Evolutionary conservation across 2,797 vertebrate genomes (phyloP).

Genomic region (Oreochromis mossambicus): DNA sequence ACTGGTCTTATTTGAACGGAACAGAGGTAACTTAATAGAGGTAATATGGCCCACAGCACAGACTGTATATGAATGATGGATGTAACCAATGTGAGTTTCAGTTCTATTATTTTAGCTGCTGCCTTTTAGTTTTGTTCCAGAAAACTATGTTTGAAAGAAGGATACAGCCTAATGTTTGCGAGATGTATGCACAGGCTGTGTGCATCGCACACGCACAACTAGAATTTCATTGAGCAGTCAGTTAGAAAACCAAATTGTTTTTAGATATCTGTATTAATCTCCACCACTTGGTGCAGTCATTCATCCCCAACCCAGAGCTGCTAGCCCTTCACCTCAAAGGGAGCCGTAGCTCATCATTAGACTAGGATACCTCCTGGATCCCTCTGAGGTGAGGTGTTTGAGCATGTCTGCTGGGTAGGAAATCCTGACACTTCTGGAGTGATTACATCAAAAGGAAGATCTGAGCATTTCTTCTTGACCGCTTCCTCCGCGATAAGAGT

Average conservation of each 20-base stretch:
- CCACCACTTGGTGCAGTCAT: neutral
- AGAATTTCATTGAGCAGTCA: rapidly evolving
- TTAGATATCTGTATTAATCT: neutral
- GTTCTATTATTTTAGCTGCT: neutral
- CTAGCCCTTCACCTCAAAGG: neutral
- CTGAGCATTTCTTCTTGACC: neutral
- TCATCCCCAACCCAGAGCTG: neutral
- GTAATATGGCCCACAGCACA: neutral
- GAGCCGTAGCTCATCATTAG: neutral
- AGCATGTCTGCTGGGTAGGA: rapidly evolving
- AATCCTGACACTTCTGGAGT: neutral
- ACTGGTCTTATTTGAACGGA: neutral
- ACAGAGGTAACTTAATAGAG: neutral
- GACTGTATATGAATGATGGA: neutral
- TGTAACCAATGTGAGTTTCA: neutral
- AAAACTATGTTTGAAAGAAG: neutral
- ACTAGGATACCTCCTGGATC: neutral
- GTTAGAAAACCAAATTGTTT: neutral
- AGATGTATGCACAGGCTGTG: neutral
- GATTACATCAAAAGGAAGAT: neutral
- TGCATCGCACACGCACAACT: rapidly evolving
- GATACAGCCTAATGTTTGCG: rapidly evolving
- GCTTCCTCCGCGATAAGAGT: rapidly evolving
- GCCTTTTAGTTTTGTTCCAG: no score
- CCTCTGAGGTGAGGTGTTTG: neutral